Base-by-base conservation (phyloP, 2,888 invertebrate genomes). In the Nomada fucata region DNA sequence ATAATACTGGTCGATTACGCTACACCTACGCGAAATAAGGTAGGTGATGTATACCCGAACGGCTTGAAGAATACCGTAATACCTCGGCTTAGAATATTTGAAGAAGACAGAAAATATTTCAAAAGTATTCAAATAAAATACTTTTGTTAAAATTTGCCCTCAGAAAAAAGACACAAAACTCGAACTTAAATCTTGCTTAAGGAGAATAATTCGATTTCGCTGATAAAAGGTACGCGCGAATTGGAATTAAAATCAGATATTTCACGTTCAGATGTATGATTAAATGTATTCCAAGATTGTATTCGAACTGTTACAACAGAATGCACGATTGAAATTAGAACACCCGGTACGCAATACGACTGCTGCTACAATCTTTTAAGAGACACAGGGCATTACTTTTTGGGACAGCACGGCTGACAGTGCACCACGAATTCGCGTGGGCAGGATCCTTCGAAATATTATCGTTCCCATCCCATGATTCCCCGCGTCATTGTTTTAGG, bases 381-480 rank as follows among this genome's bases (percentile, higher is more conserved):
- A 84, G 89, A 88, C 85, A 75, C 69, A 76, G 78, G 84, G 75
- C 89, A 89, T 89, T 90, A 89, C 83, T 89, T 89, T 89, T 89
- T 80, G 87, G 88, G 79, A 63, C 83, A 74, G 78, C 80, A 59
- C 81, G 71, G 75, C 80, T 85, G 76, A 82, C 79, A 60, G 59
- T 76, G 68, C 74, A 68, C 72, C 79, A 76, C 63, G 75, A 76
- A 65, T 73, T 76, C 55, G 86, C 86, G 88, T 88, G 88, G 88
- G 88, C 73, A 73, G 88, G 70, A 73, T 84, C 88, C 88, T 83
- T 88, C 85, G 88, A 88, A 88, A 88, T 88, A 88, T 88, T 88
- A 88, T 88, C 88, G 80, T 75, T 76, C 83, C 76, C 82, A 76
- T 69, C 69, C 67, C 75, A 68, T 82, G 73, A 78, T 82, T 82